Base-by-base conservation (phyloP, 1,140 invertebrate genomes). In the Yoshiicerus persimilis region DNA sequence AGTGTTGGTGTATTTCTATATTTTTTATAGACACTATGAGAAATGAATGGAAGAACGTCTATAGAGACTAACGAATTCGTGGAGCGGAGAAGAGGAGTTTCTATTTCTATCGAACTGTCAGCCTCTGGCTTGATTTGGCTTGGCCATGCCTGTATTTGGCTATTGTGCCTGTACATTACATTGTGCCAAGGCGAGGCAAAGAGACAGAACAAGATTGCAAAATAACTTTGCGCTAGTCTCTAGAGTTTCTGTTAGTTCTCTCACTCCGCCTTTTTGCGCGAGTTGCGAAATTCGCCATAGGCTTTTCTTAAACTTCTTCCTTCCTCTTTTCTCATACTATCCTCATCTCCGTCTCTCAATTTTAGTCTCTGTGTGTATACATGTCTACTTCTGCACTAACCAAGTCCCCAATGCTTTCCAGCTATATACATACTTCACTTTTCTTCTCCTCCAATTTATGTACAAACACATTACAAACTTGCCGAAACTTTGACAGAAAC, bases 191-290 rank as follows among this genome's bases (percentile, higher is more conserved):
- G 75, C 75, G 75, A 80, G 75, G 75, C 75, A 80, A 80, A 80
- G 75, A 80, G 75, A 80, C 75, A 80, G 75, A 80, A 80, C 75
- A 80, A 80, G 75, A 80, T 80, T 80, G 75, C 75, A 80, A 80
- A 80, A 80, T 80, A 80, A 80, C 75, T 80, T 80, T 80, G 75
- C 75, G 75, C 75, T 80, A 80, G 75, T 80, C 75, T 80, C 75
- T 80, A 80, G 75, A 80, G 75, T 80, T 80, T 80, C 75, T 32
- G 30, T 80, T 80, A 32, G 75, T 80, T 80, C 75, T 80, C 75
- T 80, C 75, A 80, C 75, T 80, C 75, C 75, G 75, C 75, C 75
- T 80, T 80, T 80, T 80, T 80, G 75, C 75, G 75, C 75, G 75
- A 80, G 75, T 80, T 80, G 75, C 75, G 75, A 80, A 80, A 80